Base-by-base conservation (phyloP, 2,113 vertebrate species). In the Cynopterus brachyotis region DNA sequence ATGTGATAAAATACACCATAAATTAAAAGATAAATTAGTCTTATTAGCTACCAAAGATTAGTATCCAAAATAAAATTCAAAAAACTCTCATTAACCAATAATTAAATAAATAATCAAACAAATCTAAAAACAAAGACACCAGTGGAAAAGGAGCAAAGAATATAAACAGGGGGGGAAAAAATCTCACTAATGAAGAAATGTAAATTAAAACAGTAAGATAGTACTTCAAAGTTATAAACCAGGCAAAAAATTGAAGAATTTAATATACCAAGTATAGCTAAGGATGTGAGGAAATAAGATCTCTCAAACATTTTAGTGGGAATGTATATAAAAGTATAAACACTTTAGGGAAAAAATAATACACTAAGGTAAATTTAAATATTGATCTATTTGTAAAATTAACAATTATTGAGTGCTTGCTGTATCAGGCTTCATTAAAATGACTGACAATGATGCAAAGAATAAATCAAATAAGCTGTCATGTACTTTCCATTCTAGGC, bases 151-250 rank as follows among this genome's bases (percentile, higher is more conserved):
- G 17, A 8, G 28, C 7, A 62, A 62, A 70, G 1, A 13, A 55
- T 47, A 35, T 40, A 95, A 26, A 91, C 45, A 35, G 32, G n/a
- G n/a, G n/a, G n/a, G n/a, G 64, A 95, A 78, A 94, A 83, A 50
- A 45, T 76, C 35, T 82, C 6, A 60, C 42, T 75, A 72, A 79
- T 30, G 79, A 85, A 60, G 16, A 91, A 85, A 86, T 42, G 53
- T 7, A 45, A 81, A 75, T 80, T 67, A 67, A 92, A 82, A 79
- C 26, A 70, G 9, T 35, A 79, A 89, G n/a, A 70, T 19, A 59
- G 26, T 37, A 75, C 37, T 88, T 81, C 45, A 62, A 7, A 84
- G 28, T 9, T 28, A 73, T 30, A 53, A 79, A 19, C 9, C 20
- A 72, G 17, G 24, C 2, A 53, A 95, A 81, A 70, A 20, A 28